Base-by-base conservation (phyloP, 2,888 invertebrate species). In the Antheraea yamamai region DNA sequence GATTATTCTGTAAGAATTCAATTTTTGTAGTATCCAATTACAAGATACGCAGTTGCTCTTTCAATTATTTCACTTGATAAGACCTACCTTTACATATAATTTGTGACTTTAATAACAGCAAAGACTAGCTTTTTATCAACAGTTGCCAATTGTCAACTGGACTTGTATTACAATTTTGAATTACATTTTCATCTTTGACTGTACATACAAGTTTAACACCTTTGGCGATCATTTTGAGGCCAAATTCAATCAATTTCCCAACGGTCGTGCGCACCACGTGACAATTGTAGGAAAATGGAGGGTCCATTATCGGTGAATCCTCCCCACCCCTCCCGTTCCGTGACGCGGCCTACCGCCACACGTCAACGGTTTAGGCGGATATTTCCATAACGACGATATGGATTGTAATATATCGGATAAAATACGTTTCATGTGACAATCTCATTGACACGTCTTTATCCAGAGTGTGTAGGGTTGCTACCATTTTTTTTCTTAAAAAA, bases 311-410 rank as follows among this genome's bases (percentile, higher is more conserved):
- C 64, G 64, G 23, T 30, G 64, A 30, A 30, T 6, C 64, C n/a
- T n/a, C 16, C 64, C 30, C 16, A 6, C 30, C 4, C 4, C 0
- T 16, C 64, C 26, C 26, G 26, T 16, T 30, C 26, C 26, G 26
- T 10, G 16, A 26, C 64, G 14, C n/a, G 7, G 16, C 39, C 6
- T 10, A 39, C 39, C 39, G 14, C 39, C 70, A 23, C 70, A 39
- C 70, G 70, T 39, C 39, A 70, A 39, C 39, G 39, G 70, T 39
- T 39, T 39, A 66, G 39, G 39, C 70, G 10, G 39, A 39, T 70
- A 70, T 70, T 70, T 70, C 70, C 70, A 70, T 70, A 70, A 70
- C 39, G 70, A 70, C 70, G 70, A 70, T 35, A 70, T 70, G n/a
- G 70, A 35, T 39, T 39, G 70, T 70, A 70, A 70, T 70, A 70